Percentiles rank a stretch among this genome's conserved stretches.
Evolutionary conservation across 2,113 vertebrate genomes (phyloP).

Genomic region (Hyla sarda): DNA sequence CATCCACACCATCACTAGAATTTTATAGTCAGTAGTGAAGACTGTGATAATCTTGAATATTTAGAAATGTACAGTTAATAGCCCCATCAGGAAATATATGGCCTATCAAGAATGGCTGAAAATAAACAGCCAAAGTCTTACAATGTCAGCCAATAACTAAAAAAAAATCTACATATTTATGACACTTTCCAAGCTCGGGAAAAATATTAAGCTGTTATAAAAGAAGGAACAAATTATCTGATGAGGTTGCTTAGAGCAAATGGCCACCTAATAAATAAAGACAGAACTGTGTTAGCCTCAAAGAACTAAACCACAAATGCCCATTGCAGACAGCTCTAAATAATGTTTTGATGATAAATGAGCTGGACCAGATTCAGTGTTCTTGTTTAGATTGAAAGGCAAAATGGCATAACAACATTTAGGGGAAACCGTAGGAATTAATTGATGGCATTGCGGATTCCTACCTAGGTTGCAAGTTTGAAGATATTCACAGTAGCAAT

Average conservation of each 20-base stretch:
- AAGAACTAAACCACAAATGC: not conserved
- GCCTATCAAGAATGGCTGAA: not conserved
- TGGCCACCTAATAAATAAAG: conserved; percentile 37
- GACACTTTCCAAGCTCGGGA: not conserved
- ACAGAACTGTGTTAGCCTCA: not conserved
- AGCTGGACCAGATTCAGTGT: not conserved
- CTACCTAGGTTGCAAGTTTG: not conserved
- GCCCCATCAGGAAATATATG: not conserved
- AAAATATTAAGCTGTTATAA: not conserved
- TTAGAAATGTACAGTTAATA: not conserved
- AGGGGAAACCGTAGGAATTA: not conserved
- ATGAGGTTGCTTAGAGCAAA: conserved; percentile 6
- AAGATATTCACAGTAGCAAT: not conserved
- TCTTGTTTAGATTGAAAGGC: not conserved
- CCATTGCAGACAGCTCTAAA: not conserved
- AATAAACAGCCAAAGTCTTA: not conserved
- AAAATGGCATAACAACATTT: not conserved
- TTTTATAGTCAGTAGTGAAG: conserved; percentile 2
- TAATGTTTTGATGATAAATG: conserved; percentile 15
- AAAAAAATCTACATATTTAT: conserved; percentile 7
- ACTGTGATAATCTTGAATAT: not conserved
- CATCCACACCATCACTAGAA: not conserved
- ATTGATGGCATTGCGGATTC: not conserved
- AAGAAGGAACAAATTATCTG: not conserved
- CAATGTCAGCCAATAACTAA: not conserved